Evolutionary conservation across 53 echinoderm and acorn worm species (phyloP), one percentile per base, ranked within the genome.

Genomic region (Apostichopus leukothele): DNA sequence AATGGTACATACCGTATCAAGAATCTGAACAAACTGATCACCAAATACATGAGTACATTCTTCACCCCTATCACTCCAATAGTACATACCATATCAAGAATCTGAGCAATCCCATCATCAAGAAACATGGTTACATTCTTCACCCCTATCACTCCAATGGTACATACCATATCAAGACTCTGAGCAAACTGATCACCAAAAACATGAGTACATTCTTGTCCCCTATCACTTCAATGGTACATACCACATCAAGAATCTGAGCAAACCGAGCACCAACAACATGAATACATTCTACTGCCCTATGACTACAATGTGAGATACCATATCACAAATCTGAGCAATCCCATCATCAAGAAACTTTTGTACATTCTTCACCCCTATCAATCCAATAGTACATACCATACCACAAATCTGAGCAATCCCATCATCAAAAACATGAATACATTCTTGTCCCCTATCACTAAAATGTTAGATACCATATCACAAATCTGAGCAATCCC

Each of bases 381-480:
- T 51, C 50, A 76, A 1, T 27, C 12, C 39, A 27, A 26, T 76
- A 18, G 77, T 76, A 87, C 94, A 84, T 83, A 96, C 96, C 95
- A 95, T 95, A n/a, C 95, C 90, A 77, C 97, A 96, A 71, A 96
- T 96, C 89, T 96, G 95, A 52, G 95, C 95, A 89, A 96, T 95
- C 5, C 95, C 93, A 75, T 96, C 97, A 80, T 96, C 97, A 6
- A 96, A 90, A 16, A 96, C 91, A 57, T 57, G 27, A 27, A 0
- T 27, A 27, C 27, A 27, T 27, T 27, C 57, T 25, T 14, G 0
- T 27, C 7, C 51, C 52, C 12, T 76, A 26, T 50, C 27, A 76
- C 50, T 26, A 1, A 0, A 27, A 26, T 76, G 52, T 50, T 76
- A 87, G 90, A 84, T 83, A 96, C 94, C 95, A 95, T 95, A n/a